A percentile compares a stretch with the other conserved stretches of the same genome.
Conservation (phyloP, 2,888 invertebrate species). For the Glaucopsyche alexis region DNA sequence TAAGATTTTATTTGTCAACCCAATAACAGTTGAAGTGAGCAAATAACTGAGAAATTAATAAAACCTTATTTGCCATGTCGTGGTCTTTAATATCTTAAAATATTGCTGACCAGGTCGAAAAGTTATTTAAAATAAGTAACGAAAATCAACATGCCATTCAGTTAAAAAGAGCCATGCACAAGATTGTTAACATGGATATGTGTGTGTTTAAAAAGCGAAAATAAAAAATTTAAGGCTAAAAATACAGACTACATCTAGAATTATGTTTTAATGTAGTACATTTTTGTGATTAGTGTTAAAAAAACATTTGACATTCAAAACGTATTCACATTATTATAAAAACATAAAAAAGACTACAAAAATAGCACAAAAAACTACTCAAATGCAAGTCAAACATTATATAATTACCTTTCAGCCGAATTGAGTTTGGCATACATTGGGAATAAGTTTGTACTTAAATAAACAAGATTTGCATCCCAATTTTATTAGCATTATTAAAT, state of each 20-base stretch:
- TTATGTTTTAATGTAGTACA: background rate
- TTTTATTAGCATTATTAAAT: constrained; percentile 69
- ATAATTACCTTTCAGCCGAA: constrained; percentile 40
- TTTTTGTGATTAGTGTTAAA: constrained; percentile 4
- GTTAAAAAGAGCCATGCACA: constrained; percentile 17
- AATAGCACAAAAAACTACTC: constrained; percentile 44
- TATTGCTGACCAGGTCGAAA: too few relatives aligned
- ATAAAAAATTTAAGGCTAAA: constrained; percentile 35
- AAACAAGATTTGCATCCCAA: constrained; percentile 37
- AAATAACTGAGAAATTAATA: too few relatives aligned
- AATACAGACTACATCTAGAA: background rate
- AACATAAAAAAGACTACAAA: constrained; percentile 32
- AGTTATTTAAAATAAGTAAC: constrained; percentile 43
- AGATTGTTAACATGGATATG: constrained; percentile 18
- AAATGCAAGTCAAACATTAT: constrained; percentile 57
- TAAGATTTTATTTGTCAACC: too few relatives aligned
- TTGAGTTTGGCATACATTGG: constrained; percentile 21
- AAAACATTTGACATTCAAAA: background rate
- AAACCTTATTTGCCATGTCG: too few relatives aligned
- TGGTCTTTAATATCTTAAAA: too few relatives aligned
- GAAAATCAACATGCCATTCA: constrained; percentile 36
- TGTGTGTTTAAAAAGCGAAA: constrained; percentile 34
- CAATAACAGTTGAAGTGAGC: too few relatives aligned
- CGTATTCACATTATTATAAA: background rate
- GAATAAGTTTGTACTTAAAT: constrained; percentile 46